Conservation (phyloP, 2,888 invertebrate species). For the Bellardia bayeri region DNA sequence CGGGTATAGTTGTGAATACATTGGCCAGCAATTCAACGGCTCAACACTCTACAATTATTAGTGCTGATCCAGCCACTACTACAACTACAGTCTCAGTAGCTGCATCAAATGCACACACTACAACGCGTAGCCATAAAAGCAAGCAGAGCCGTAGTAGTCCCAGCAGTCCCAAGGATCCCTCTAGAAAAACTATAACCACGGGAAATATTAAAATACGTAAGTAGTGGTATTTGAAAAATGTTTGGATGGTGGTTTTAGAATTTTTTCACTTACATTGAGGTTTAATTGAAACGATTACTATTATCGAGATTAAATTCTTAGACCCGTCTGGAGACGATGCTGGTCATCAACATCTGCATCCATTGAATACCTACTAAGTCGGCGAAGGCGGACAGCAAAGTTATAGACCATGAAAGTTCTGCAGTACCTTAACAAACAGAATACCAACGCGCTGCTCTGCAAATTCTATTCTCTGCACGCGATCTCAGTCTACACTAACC, state of each 20-base stretch:
- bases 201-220: constrained; percentile 80
- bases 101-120: constrained; percentile 70
- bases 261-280: no score
- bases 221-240: constrained; percentile 24
- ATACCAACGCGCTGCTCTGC: no score
- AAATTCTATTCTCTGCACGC: no score
- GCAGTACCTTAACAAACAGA: no score
- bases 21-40: constrained; percentile 60
- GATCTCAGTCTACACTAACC: no score
- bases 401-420: no score
- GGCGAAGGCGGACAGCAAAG: no score
- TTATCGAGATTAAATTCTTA: no score
- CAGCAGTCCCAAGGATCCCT: constrained; percentile 79
- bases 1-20: constrained; percentile 72
- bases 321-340: no score
- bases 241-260: not conserved
- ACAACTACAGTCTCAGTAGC: constrained; percentile 75
- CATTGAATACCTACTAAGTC: no score
- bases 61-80: constrained; percentile 74
- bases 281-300: no score
- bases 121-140: constrained; percentile 75
- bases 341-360: no score
- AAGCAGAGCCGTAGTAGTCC: constrained; percentile 79
- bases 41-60: constrained; percentile 74
- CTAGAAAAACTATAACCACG: constrained; percentile 74